Base-by-base conservation (phyloP, 2,888 invertebrate species). In the Andrena minutula region DNA sequence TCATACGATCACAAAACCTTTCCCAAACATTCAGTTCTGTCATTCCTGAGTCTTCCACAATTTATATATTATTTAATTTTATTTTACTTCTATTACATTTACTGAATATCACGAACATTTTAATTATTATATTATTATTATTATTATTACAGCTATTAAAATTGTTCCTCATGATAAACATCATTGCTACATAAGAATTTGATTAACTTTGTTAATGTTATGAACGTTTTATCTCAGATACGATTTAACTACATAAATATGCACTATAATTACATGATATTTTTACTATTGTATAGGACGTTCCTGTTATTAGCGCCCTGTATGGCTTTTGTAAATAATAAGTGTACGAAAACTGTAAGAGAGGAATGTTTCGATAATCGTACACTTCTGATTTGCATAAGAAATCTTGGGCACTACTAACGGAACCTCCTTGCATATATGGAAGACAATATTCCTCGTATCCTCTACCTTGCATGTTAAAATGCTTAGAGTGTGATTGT, bases 401-500 rank as follows among this genome's bases (percentile, higher is more conserved):
- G 4, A 56, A 26, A 23, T 26, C 12, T 23, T 26, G 56, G 23
- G 26, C 10, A 1, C 20, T 56, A 26, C 10, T 20, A 56, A 56
- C 23, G 56, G 23, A 26, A 56, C 20, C 10, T 23, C 12, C 1
- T 56, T 56, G 3, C 69, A 63, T 41, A 41, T 58, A 76, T 58
- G 47, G 66, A 82, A 79, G 76, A 76, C 79, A 79, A 69, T 76
- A 51, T 77, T 77, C 82, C 84, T 74, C 8, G 63, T 83, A 75
- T 86, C 88, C 70, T 82, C 41, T 74, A 84, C 88, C 91, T 89
- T 84, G 93, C 93, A 93, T 92, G 93, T 71, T 89, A 88, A 41
- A 41, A 87, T 81, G 93, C 93, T 93, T 93, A 93, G 93, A 93
- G 93, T 93, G 93, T 93, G 93, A 93, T 93, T 93, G 92, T 92